Conservation (phyloP, 2,888 invertebrate genomes). For the Melikaiella ostensackeni region DNA sequence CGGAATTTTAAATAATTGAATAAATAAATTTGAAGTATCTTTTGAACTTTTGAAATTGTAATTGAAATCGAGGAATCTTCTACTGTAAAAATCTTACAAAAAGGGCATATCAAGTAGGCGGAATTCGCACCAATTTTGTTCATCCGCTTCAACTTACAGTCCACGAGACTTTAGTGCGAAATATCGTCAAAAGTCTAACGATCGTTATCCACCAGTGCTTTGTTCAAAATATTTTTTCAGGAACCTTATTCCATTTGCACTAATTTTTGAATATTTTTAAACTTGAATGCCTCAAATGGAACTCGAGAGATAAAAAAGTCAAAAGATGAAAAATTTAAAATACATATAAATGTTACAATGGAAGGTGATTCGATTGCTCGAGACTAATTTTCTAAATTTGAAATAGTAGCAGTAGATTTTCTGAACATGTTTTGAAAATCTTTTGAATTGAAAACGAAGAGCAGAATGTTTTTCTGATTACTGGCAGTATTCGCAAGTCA, state of each 20-base stretch:
- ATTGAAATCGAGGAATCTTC: constrained; percentile 5
- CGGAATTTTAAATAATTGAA: neutral
- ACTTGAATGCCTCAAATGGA: neutral
- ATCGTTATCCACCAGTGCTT: constrained; percentile 14
- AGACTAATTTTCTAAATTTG: constrained; percentile 11
- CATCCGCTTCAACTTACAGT: constrained; percentile 27
- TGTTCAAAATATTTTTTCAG: neutral
- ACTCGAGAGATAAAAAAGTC: too few species aligned
- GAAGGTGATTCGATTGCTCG: neutral
- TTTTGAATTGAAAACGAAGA: neutral
- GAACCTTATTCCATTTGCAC: neutral
- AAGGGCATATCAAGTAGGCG: constrained; percentile 39
- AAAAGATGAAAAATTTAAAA: neutral
- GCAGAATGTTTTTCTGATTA: constrained; percentile 8
- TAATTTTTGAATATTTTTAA: neutral
- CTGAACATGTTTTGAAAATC: neutral
- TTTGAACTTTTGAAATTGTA: neutral
- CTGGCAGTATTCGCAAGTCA: constrained; percentile 57
- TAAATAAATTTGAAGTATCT: neutral
- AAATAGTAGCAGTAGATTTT: constrained; percentile 30
- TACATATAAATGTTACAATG: neutral
- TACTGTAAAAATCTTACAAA: neutral
- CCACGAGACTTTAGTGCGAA: constrained; percentile 6
- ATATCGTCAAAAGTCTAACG: neutral
- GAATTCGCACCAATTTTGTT: constrained; percentile 30